These are phyloP conservation scores for Nematostella vectensis DNA, from an alignment of 92 coral and sea anemone species.

Conservation along the genomic window DNA sequence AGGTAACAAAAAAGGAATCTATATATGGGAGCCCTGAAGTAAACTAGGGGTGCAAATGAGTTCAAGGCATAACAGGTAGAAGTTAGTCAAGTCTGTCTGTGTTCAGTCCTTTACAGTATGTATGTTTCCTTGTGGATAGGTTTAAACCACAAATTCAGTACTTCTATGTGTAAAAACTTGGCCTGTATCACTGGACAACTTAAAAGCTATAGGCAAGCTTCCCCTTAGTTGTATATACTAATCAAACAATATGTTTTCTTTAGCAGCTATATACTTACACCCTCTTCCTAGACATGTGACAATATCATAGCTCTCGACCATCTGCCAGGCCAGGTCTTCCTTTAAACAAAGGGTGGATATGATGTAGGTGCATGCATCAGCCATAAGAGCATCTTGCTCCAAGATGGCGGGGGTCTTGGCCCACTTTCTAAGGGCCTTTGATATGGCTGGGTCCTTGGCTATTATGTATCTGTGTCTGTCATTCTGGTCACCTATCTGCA, in stretches of 20 bases:
- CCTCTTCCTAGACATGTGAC: slow-evolving; percentile 44
- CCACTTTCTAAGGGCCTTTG: slow-evolving; percentile 63
- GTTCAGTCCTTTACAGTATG: too few relatives aligned
- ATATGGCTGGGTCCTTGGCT: slow-evolving; percentile 49
- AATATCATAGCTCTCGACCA: slow-evolving; percentile 44
- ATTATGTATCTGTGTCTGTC: slow-evolving; percentile 72
- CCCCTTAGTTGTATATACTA: too few relatives aligned
- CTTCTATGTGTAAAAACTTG: too few relatives aligned
- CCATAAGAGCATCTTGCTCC: slow-evolving; percentile 45
- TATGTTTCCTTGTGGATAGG: too few relatives aligned
- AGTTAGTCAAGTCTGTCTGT: too few relatives aligned
- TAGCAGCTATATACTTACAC: slow-evolving; percentile 17
- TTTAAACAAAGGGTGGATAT: slow-evolving; percentile 36
- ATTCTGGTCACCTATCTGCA: slow-evolving; percentile 76
- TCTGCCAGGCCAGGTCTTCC: slow-evolving; percentile 49
- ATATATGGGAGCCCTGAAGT: too few relatives aligned
- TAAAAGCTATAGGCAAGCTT: too few relatives aligned
- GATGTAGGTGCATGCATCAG: slow-evolving; percentile 37
- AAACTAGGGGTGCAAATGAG: too few relatives aligned
- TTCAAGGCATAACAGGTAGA: too few relatives aligned
- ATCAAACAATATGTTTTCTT: not conserved
- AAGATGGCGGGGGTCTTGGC: slow-evolving; percentile 49
- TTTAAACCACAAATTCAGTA: too few relatives aligned
- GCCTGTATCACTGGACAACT: too few relatives aligned
- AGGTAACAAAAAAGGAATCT: too few relatives aligned